A percentile compares a stretch with the other conserved stretches of the same genome.
Conservation (phyloP, 2,113 vertebrate species). For the Campylomormyrus numenius region DNA sequence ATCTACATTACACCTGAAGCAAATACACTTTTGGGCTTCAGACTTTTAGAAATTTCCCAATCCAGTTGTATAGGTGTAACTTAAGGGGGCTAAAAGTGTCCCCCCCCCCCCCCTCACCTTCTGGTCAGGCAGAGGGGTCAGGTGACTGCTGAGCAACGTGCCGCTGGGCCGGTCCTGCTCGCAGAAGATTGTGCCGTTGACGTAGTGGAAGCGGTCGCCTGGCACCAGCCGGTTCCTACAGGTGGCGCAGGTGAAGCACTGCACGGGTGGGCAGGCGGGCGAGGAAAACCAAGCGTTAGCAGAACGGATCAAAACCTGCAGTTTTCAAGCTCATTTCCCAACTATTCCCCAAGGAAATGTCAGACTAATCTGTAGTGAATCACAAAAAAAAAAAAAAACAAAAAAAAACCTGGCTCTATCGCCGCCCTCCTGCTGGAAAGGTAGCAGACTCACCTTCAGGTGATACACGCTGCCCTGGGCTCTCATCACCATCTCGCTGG, state of each 20-base stretch:
- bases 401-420: background rate
- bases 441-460: constrained; percentile 55
- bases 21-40: background rate
- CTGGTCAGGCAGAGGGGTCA: constrained; percentile 61
- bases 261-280: constrained; percentile 16
- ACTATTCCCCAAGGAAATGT: background rate
- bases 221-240: constrained; percentile 67
- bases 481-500: constrained; percentile 74
- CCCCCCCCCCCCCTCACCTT: constrained; percentile 49
- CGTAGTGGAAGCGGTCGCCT: constrained; percentile 66
- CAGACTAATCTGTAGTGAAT: background rate
- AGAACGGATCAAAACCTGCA: background rate
- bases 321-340: background rate
- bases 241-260: constrained; percentile 71
- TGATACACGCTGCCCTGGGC: constrained; percentile 69
- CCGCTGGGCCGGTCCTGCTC: constrained; percentile 65
- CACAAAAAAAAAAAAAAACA: background rate
- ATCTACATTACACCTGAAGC: background rate
- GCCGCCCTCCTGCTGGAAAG: background rate
- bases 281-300: background rate
- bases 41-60: background rate
- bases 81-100: background rate
- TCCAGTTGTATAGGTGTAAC: background rate
- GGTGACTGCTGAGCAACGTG: constrained; percentile 52
- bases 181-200: constrained; percentile 69